Conservation (phyloP, 2,113 vertebrate genomes). For the Galemys pyrenaicus region DNA sequence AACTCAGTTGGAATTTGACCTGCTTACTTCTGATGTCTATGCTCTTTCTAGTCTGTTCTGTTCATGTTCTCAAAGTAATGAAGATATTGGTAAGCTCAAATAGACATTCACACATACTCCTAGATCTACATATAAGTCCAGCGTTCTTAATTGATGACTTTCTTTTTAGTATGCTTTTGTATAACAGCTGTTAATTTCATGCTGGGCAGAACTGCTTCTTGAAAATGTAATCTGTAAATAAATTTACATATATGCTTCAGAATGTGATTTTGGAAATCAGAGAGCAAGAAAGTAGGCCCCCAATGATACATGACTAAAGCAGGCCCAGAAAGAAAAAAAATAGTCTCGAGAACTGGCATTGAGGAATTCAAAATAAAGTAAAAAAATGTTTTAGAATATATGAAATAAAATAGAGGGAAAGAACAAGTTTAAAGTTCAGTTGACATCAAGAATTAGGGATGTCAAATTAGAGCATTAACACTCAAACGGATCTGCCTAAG, state of each 20-base stretch:
- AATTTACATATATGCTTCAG: background rate
- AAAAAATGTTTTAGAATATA: background rate
- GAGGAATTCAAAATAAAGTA: slow-evolving; percentile 1
- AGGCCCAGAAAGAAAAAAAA: background rate
- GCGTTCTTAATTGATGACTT: background rate
- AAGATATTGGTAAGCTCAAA: background rate
- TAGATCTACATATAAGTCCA: background rate
- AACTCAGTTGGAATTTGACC: background rate
- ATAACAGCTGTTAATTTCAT: background rate
- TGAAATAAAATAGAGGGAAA: background rate
- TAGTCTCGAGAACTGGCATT: background rate
- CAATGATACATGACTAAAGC: background rate
- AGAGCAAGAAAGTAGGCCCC: background rate
- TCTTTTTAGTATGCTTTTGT: background rate
- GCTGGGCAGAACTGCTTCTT: background rate
- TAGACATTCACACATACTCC: background rate
- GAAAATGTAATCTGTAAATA: background rate
- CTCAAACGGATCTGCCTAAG: background rate
- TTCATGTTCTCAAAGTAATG: background rate
- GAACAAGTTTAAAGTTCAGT: background rate
- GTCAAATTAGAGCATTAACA: background rate
- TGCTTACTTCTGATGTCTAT: background rate
- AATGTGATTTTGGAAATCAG: slow-evolving; percentile 27
- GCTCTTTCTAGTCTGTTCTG: background rate
- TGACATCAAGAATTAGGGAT: background rate